phyloP scores from a whole-genome alignment of 2,797 vertebrate species.

The Diplodus sargus region DNA sequence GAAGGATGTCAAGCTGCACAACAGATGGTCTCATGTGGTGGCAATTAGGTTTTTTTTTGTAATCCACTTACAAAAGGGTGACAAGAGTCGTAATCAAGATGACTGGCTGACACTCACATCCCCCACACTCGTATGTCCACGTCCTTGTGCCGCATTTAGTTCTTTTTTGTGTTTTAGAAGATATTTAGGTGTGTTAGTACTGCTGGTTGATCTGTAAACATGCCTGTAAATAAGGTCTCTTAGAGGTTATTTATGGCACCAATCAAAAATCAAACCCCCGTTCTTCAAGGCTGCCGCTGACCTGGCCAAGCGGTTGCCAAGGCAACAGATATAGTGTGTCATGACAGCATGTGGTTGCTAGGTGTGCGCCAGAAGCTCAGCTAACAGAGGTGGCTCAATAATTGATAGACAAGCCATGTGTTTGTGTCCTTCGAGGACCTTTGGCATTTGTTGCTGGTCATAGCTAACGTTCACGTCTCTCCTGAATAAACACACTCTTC shows the following conservation, averaged over 20 bases:
- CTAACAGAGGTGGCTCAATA: slow-evolving; percentile 77
- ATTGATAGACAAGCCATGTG: slow-evolving; percentile 74
- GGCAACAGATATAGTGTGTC: slow-evolving; percentile 76
- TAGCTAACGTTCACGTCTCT: background rate
- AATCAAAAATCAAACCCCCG: slow-evolving; percentile 40
- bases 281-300: slow-evolving; percentile 54
- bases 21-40: slow-evolving; percentile 80
- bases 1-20: slow-evolving; percentile 60
- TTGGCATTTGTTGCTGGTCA: slow-evolving; percentile 25
- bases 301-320: slow-evolving; percentile 69
- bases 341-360: slow-evolving; percentile 78
- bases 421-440: slow-evolving; percentile 33
- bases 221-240: background rate
- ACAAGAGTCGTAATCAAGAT: slow-evolving; percentile 47
- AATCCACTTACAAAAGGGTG: slow-evolving; percentile 75
- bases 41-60: slow-evolving; percentile 61
- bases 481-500: background rate
- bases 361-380: slow-evolving; percentile 70
- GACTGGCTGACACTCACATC: slow-evolving; percentile 26
- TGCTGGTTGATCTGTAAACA: background rate
- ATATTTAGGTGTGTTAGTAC: background rate
- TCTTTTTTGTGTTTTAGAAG: background rate
- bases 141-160: background rate
- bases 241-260: slow-evolving; percentile 56
- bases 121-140: slow-evolving; percentile 12